Evolutionary conservation across 2,797 vertebrate species (phyloP).

Genomic region (Spea hammondii): DNA sequence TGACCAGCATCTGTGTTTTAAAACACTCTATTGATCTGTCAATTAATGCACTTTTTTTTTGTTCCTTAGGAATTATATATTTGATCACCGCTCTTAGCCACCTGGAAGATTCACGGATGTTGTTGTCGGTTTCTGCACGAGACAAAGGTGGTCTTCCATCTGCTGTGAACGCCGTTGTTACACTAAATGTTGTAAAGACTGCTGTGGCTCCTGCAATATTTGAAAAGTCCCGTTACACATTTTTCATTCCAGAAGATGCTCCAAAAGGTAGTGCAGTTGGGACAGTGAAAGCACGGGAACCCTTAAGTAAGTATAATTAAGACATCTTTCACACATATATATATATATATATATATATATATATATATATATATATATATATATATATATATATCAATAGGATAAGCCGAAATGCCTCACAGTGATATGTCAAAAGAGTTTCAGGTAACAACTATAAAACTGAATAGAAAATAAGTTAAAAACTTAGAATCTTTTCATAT

Average conservation of each 20-base stretch:
- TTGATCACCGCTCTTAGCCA: constrained; percentile 75
- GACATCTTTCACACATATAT: background rate
- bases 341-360: background rate
- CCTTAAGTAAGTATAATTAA: constrained; percentile 71
- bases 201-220: constrained; percentile 76
- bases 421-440: too few relatives aligned
- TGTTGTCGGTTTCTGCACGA: constrained; percentile 72
- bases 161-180: constrained; percentile 73
- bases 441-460: too few relatives aligned
- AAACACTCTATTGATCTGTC: background rate
- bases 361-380: background rate
- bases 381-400: background rate
- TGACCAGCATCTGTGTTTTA: too few relatives aligned
- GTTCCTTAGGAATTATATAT: constrained; percentile 77
- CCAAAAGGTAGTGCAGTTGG: constrained; percentile 74
- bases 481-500: too few relatives aligned
- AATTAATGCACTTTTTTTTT: background rate
- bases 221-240: constrained; percentile 78
- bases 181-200: constrained; percentile 75
- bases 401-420: background rate
- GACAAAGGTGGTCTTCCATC: constrained; percentile 80
- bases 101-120: constrained; percentile 67
- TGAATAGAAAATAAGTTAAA: too few relatives aligned
- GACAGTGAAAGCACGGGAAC: constrained; percentile 72
- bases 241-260: constrained; percentile 77